These are phyloP conservation scores for Coracopsis vasa DNA, from an alignment of 2,113 vertebrate species.

Conservation along the genomic window DNA sequence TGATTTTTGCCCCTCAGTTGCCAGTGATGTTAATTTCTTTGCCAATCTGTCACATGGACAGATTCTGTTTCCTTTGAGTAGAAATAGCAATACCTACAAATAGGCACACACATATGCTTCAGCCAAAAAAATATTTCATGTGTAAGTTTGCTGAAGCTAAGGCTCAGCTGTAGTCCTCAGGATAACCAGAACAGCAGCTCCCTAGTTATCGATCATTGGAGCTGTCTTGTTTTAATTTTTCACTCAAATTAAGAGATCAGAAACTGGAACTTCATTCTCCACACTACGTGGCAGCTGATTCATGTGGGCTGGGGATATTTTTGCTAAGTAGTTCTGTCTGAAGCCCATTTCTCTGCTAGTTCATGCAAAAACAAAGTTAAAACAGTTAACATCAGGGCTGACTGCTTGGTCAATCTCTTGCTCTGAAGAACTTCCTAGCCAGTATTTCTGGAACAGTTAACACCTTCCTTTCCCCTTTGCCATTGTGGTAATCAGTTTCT, in stretches of 20 bases:
- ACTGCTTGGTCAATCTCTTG: neutral
- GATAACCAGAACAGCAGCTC: neutral
- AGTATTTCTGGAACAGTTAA: neutral
- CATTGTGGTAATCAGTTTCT: neutral
- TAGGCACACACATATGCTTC: neutral
- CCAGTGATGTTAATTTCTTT: neutral
- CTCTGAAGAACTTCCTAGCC: neutral
- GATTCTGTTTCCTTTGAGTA: neutral
- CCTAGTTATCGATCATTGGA: fast-evolving
- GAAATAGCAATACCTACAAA: neutral
- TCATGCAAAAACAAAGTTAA: neutral
- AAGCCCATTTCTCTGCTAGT: neutral
- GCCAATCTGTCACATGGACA: neutral
- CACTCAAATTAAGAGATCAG: neutral
- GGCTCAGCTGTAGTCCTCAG: neutral
- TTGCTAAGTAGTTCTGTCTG: neutral
- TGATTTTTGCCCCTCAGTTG: neutral
- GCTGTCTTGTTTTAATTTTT: neutral
- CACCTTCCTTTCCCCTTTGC: neutral
- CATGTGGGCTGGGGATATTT: fast-evolving
- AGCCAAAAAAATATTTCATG: neutral
- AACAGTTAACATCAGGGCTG: neutral
- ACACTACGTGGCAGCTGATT: fast-evolving
- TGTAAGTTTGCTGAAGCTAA: neutral
- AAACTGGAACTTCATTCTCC: neutral